phyloP scores from a whole-genome alignment of 2,888 invertebrate species.

The Galeopsomyia nigrocyanea region DNA sequence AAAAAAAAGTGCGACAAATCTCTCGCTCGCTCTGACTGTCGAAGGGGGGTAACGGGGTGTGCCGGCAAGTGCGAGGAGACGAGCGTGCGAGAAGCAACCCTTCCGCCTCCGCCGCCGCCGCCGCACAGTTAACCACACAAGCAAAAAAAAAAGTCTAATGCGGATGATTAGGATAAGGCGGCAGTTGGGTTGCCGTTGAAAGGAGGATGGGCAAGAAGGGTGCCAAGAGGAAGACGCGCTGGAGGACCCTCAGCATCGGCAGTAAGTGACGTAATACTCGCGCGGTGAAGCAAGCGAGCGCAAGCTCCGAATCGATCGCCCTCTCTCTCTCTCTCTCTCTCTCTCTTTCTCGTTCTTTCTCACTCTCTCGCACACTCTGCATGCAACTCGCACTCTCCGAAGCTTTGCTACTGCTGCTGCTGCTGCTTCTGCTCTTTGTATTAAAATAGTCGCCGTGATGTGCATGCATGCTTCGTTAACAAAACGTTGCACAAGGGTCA shows the following conservation, averaged over 20 bases:
- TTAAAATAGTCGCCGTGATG: no score
- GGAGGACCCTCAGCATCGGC: slow-evolving; percentile 75
- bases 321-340: slow-evolving; percentile 10
- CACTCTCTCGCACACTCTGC: no score
- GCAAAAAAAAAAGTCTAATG: not conserved
- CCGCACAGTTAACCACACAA: not conserved
- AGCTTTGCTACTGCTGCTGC: no score
- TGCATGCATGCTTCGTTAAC: no score
- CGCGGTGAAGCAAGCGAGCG: slow-evolving; percentile 8
- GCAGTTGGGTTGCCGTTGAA: not conserved
- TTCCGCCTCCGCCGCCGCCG: not conserved
- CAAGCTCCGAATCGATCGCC: slow-evolving; percentile 9
- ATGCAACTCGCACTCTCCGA: no score
- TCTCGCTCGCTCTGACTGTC: no score
- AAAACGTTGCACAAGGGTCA: no score
- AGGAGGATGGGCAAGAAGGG: slow-evolving; percentile 74
- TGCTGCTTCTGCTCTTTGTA: no score
- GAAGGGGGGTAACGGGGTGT: no score
- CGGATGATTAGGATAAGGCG: not conserved
- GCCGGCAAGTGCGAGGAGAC: no score
- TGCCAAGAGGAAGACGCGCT: slow-evolving; percentile 73
- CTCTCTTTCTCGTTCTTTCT: not conserved
- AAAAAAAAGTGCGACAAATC: no score
- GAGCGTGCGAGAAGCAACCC: not conserved
- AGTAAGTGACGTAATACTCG: slow-evolving; percentile 64